Evolutionary conservation across 2,113 vertebrate species (phyloP), one percentile per base, ranked within the genome.

Genomic region (Rhea pennata): DNA sequence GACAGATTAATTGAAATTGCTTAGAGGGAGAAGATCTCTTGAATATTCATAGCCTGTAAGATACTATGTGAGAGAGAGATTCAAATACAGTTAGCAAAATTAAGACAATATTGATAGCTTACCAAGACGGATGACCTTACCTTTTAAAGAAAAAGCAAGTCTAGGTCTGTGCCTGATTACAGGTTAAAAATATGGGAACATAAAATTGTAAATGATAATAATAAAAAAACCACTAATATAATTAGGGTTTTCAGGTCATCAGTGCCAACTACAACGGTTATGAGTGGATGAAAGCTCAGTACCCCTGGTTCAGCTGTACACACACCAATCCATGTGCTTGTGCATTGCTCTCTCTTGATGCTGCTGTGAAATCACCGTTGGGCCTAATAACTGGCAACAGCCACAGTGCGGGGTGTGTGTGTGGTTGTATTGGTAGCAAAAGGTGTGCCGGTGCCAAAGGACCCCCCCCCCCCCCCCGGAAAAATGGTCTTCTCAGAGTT

Each of bases 1-100:
- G 82, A 83, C 10, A 73, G 53, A 87, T 88, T 79, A 93, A 93
- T 20, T 90, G 59, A 93, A 87, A 88, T 66, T 87, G 14, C 44
- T 81, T 88, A 86, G 27, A 20, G 40, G 51, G 61, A 69, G 67
- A 88, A 31, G 27, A 46, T 46, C 4, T 65, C 27, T 78, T 74
- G 84, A 74, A 84, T 94, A 91, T 92, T 91, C 54, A 59, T 64
- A 62, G 24, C 9, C 53, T 92, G 20, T 19, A 78, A 90, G 69
- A 31, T 90, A 53, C 54, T 14, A 11, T 65, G 23, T 56, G 82
- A 79, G 26, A 58, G 15, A 79, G 15, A 36, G 58, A 82, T 17
- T 85, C n/a, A 83, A 59, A 76, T 64, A 75, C 12, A 76, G 27
- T 88, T 80, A 84, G 67, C 4, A 71, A 81, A 78, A 75, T 46